phyloP scores from a whole-genome alignment of 2,113 vertebrate genomes.

The Meles meles region DNA sequence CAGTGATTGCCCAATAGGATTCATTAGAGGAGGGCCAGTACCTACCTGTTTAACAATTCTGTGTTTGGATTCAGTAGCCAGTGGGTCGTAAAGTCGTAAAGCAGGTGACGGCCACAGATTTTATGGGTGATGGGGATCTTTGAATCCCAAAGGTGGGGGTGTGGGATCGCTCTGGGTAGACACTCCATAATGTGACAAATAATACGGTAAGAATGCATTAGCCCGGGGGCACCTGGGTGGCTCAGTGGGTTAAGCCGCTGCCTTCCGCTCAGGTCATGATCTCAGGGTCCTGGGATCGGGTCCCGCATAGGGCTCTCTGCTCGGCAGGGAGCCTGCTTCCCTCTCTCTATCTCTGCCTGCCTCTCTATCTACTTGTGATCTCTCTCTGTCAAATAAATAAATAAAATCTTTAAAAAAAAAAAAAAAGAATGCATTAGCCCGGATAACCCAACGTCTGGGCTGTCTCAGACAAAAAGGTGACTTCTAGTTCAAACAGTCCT shows the following conservation, averaged over 20 bases:
- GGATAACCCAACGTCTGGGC: not conserved
- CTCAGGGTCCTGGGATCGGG: too few relatives aligned
- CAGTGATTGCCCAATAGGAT: not conserved
- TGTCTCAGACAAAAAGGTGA: not conserved
- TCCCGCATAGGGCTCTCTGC: too few relatives aligned
- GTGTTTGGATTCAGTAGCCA: not conserved
- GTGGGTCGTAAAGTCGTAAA: fast-evolving
- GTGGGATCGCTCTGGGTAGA: not conserved
- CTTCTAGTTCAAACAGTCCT: not conserved
- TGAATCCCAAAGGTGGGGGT: not conserved
- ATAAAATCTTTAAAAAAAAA: too few relatives aligned
- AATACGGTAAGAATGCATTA: not conserved
- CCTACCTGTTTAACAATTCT: conserved; percentile 8
- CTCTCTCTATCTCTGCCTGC: too few relatives aligned
- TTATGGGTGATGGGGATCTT: not conserved
- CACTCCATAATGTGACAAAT: not conserved
- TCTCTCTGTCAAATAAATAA: too few relatives aligned
- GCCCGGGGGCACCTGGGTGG: too few relatives aligned
- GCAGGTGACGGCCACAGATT: not conserved
- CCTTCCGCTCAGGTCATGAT: too few relatives aligned
- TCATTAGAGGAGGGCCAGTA: not conserved
- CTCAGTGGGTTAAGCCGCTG: too few relatives aligned
- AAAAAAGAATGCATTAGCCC: too few relatives aligned
- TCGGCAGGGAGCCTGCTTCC: too few relatives aligned
- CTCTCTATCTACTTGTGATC: too few relatives aligned